Base-by-base conservation (phyloP, 1,140 invertebrate species). In the Pseudomyrmex flavicornis region DNA sequence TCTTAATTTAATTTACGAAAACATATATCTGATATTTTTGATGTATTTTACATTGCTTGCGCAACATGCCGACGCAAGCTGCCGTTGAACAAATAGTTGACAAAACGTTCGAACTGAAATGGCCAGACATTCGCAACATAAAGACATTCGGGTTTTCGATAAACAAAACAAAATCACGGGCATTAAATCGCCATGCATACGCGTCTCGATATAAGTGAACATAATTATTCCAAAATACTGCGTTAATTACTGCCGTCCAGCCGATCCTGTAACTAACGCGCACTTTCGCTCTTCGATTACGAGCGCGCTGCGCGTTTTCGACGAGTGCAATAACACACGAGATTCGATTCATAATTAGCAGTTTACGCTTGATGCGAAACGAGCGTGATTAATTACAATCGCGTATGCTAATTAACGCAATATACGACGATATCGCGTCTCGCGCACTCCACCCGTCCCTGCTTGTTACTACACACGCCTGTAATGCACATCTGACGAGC, bases 331-430 rank as follows among this genome's bases (percentile, higher is more conserved):
- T 65, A 65, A 65, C 62, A 13, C 35, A 20, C 35, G 35, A 15
- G 46, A 65, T 59, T 59, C n/a, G 58, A n/a, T 59, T 17, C 58
- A 59, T 59, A 20, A 59, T 46, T 20, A 65, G 15, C n/a, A 65
- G 35, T 46, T 65, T 17, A 15, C 46, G 35, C 46, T 15, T 20
- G 35, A 17, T 9, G 62, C 26, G 8, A 17, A 59, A n/a, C 35
- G 35, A 44, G 15, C 62, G n/a, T 44, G 62, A 35, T 65, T 65
- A 65, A 65, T 46, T 65, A 20, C 62, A 12, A 65, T 7, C n/a
- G 58, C 58, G 58, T 17, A 44, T 35, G 26, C 62, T 65, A 65
- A 65, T 65, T 65, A 65, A 65, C 35, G 62, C 62, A 15, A 46
- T 65, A 35, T 35, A 46, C 62, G 35, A 65, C 62, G 62, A n/a